Conservation (phyloP, 2,113 vertebrate species). For the Mesembrinibis cayennensis region DNA sequence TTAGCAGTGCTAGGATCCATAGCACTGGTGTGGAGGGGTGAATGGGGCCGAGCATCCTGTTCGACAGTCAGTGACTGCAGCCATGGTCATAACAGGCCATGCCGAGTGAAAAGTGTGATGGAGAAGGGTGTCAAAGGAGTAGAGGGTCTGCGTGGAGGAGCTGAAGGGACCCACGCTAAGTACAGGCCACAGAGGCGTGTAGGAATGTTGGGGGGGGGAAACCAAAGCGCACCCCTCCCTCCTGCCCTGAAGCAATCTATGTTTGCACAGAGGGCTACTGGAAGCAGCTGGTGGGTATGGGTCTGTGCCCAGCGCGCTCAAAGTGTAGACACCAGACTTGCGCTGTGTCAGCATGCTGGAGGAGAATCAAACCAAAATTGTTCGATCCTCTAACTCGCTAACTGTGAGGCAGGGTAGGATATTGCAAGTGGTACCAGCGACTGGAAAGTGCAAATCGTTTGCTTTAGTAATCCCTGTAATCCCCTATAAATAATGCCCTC, state of each 20-base stretch:
- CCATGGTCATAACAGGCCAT: background rate
- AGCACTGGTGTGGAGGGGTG: background rate
- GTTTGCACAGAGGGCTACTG: background rate
- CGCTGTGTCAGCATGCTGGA: conserved; percentile 8
- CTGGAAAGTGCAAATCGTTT: background rate
- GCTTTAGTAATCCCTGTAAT: conserved; percentile 8
- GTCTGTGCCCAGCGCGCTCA: background rate
- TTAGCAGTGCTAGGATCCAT: background rate
- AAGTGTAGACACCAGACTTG: background rate
- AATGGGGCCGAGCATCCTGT: background rate
- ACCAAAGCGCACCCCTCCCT: background rate
- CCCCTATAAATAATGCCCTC: background rate
- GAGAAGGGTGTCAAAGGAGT: background rate
- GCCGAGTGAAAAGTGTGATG: background rate
- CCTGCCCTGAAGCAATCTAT: background rate
- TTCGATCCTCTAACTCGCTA: background rate
- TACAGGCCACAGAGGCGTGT: background rate
- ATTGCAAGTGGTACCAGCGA: background rate
- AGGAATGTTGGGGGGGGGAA: background rate
- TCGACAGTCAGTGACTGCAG: background rate
- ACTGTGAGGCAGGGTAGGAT: background rate
- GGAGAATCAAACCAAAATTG: conserved; percentile 11
- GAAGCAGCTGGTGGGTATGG: background rate
- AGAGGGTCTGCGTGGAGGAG: background rate
- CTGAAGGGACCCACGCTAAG: background rate